A percentile compares a stretch with the other conserved stretches of the same genome.
Evolutionary conservation across 1,140 invertebrate species (phyloP).

Genomic region (Catajapyx aquilonaris): DNA sequence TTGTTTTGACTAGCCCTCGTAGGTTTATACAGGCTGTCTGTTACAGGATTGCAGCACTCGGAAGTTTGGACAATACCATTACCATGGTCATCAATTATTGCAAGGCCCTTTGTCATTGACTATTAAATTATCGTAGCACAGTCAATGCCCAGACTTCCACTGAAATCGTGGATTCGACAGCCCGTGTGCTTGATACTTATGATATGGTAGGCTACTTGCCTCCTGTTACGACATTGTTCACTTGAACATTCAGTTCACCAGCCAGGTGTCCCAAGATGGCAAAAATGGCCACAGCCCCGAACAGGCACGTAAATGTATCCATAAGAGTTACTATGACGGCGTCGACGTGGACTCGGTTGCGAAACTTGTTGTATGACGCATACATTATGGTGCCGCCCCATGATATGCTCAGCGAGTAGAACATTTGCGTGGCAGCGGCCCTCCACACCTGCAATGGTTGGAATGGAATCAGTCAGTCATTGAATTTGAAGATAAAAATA

Average conservation of each 20-base stretch:
- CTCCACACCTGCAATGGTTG: conserved; percentile 19
- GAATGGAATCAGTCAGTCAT: not conserved
- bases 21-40: too few relatives aligned
- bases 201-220: too few relatives aligned
- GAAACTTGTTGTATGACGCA: conserved; percentile 24
- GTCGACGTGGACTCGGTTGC: conserved; percentile 22
- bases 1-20: too few relatives aligned
- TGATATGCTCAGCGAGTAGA: conserved; percentile 22
- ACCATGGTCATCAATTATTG: too few relatives aligned
- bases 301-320: conserved; percentile 22
- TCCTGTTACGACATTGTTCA: conserved; percentile 10
- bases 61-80: too few relatives aligned
- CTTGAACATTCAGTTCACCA: conserved; percentile 11
- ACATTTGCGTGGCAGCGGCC: conserved; percentile 23
- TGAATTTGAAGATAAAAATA: too few relatives aligned
- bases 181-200: too few relatives aligned
- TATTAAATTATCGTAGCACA: too few relatives aligned
- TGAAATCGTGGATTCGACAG: too few relatives aligned
- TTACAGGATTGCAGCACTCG: too few relatives aligned
- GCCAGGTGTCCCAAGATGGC: conserved; percentile 22
- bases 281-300: conserved; percentile 23
- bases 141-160: too few relatives aligned
- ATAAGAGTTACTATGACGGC: conserved; percentile 21
- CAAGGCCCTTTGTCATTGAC: too few relatives aligned
- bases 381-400: conserved; percentile 26